These are phyloP conservation scores for Silurus asotus DNA, from an alignment of 2,113 vertebrate genomes.

Conservation along the genomic window DNA sequence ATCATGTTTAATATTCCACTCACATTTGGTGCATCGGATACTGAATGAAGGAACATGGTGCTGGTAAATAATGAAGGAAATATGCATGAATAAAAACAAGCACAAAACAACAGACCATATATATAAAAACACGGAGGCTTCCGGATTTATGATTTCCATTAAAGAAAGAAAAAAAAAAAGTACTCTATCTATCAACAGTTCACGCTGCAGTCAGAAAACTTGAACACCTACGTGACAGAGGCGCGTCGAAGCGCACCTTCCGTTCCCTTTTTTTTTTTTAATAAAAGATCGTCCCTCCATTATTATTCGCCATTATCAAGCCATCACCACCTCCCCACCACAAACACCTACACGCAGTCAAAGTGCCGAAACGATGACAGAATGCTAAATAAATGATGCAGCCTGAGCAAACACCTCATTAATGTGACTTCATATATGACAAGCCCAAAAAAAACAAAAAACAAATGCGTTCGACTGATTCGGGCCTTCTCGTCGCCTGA, in stretches of 20 bases:
- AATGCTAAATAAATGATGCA: constrained; percentile 42
- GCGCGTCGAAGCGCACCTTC: not conserved
- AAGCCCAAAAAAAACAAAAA: not conserved
- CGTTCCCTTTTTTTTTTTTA: not conserved
- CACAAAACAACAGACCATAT: not conserved
- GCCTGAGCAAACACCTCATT: constrained; percentile 38
- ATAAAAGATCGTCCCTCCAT: not conserved
- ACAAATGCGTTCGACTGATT: constrained; percentile 14
- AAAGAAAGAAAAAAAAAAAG: not conserved
- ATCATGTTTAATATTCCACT: not conserved
- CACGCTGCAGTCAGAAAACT: constrained; percentile 12
- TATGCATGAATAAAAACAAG: not conserved
- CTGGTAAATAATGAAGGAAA: not conserved
- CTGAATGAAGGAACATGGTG: not conserved
- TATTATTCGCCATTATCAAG: constrained; percentile 13
- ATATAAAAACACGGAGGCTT: not conserved
- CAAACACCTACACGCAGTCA: constrained; percentile 10
- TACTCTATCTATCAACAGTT: constrained; percentile 29
- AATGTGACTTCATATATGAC: constrained; percentile 36
- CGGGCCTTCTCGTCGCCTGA: not conserved
- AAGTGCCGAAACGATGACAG: constrained; percentile 30
- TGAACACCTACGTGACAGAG: not conserved
- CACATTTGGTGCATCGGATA: not conserved
- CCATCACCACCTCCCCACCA: constrained; percentile 28
- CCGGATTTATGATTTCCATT: constrained; percentile 2